Conservation (phyloP, 2,113 vertebrate species). For the Callorhinus ursinus region DNA sequence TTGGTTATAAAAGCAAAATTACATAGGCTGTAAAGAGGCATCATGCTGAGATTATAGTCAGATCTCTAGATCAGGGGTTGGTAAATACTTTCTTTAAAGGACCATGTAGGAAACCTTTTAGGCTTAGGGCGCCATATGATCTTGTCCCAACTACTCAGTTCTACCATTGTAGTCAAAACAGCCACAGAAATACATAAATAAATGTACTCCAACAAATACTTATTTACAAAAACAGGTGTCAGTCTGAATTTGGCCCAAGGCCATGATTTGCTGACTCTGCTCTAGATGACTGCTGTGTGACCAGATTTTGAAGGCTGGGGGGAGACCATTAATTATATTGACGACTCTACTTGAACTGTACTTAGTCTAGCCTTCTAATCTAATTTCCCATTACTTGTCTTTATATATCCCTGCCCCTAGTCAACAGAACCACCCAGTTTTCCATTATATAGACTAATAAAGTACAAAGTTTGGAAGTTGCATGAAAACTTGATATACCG, state of each 20-base stretch:
- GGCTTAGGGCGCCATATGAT: background rate
- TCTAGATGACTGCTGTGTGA: background rate
- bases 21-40: background rate
- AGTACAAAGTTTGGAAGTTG: background rate
- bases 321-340: background rate
- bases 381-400: background rate
- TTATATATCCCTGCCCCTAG: background rate
- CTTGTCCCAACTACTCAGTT: background rate
- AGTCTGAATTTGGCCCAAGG: background rate
- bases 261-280: background rate
- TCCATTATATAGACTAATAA: background rate
- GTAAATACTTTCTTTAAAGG: background rate
- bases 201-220: background rate
- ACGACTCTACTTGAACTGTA: background rate
- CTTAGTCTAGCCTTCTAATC: background rate
- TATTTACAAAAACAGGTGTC: conserved; percentile 1
- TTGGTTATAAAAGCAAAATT: conserved; percentile 5
- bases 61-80: background rate
- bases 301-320: background rate
- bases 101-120: background rate
- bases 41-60: background rate
- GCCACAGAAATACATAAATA: background rate
- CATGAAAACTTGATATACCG: background rate
- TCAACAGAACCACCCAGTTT: background rate
- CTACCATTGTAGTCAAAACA: background rate